phyloP scores from a whole-genome alignment of 2,797 vertebrate genomes.

The Scomberomorus guttatus region DNA sequence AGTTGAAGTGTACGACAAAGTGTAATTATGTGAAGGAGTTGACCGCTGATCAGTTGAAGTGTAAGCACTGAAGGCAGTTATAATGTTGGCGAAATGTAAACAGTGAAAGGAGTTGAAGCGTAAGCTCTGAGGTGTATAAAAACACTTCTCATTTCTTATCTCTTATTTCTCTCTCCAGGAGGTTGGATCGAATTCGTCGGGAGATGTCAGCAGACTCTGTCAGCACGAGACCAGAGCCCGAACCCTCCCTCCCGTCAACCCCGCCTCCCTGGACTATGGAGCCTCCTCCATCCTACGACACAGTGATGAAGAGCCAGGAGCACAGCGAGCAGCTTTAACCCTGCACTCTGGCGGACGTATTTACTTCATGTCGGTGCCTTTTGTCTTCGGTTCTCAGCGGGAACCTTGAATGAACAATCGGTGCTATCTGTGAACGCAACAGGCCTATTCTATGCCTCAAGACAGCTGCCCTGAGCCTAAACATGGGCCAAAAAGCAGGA shows the following conservation, averaged over 20 bases:
- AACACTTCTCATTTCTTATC: not conserved
- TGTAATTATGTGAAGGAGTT: not conserved
- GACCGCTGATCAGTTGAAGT: not conserved
- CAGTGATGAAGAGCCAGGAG: slow-evolving; percentile 87
- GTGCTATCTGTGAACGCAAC: slow-evolving; percentile 21
- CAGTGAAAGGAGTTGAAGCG: not conserved
- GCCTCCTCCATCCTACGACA: slow-evolving; percentile 84
- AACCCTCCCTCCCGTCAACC: slow-evolving; percentile 68
- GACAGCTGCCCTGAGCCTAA: slow-evolving; percentile 14
- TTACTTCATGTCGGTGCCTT: slow-evolving; percentile 47
- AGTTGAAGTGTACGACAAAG: too few species aligned
- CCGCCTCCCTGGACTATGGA: slow-evolving; percentile 86
- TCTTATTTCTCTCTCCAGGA: slow-evolving; percentile 57
- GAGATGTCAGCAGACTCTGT: slow-evolving; percentile 82
- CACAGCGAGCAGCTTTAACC: slow-evolving; percentile 64
- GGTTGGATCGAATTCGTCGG: slow-evolving; percentile 86
- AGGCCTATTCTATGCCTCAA: slow-evolving; percentile 48
- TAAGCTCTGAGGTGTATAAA: not conserved
- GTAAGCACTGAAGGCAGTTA: not conserved
- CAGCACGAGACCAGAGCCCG: slow-evolving; percentile 59
- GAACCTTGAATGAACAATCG: not conserved
- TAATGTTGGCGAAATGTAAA: not conserved
- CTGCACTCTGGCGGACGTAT: slow-evolving; percentile 2
- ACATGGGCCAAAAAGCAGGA: slow-evolving; percentile 11
- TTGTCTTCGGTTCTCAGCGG: not conserved